Conservation (phyloP, 2,888 invertebrate species). For the Ichneumon xanthorius region DNA sequence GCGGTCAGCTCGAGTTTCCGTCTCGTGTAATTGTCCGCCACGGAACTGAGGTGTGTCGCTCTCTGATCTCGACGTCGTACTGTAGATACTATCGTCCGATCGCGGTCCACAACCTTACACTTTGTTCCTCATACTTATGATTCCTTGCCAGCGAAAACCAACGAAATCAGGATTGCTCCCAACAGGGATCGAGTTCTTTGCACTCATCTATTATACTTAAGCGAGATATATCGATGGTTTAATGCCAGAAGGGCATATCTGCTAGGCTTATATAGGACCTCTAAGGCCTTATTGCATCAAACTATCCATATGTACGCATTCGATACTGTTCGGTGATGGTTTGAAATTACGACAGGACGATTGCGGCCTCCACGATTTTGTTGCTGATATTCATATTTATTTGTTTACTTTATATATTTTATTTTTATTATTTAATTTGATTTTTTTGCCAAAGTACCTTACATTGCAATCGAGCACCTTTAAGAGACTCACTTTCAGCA, state of each 20-base stretch:
- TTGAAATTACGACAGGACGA: slow-evolving; percentile 37
- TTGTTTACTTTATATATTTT: not conserved
- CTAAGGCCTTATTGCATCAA: too few species aligned
- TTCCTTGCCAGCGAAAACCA: slow-evolving; percentile 9
- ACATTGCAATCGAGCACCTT: slow-evolving; percentile 38
- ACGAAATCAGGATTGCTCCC: not conserved
- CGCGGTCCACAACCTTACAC: slow-evolving; percentile 18
- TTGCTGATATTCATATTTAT: slow-evolving; percentile 12
- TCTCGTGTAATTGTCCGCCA: slow-evolving; percentile 73
- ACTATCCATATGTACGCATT: slow-evolving; percentile 21
- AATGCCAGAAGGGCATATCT: too few species aligned
- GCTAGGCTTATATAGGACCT: too few species aligned
- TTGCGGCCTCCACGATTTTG: slow-evolving; percentile 44
- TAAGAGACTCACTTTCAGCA: slow-evolving; percentile 50
- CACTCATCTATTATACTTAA: slow-evolving; percentile 44
- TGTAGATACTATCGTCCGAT: slow-evolving; percentile 5
- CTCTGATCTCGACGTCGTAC: slow-evolving; percentile 35
- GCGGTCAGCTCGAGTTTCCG: slow-evolving; percentile 74
- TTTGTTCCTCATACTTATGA: slow-evolving; percentile 11
- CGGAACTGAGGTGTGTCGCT: slow-evolving; percentile 64
- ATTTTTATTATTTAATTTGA: not conserved
- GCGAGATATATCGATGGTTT: slow-evolving; percentile 1
- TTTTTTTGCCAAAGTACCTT: slow-evolving; percentile 17
- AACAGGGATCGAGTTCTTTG: slow-evolving; percentile 31
- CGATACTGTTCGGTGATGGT: slow-evolving; percentile 44